Evolutionary conservation across 2,113 vertebrate species (phyloP), one percentile per base, ranked within the genome.

Genomic region (Mystacornis crossleyi): DNA sequence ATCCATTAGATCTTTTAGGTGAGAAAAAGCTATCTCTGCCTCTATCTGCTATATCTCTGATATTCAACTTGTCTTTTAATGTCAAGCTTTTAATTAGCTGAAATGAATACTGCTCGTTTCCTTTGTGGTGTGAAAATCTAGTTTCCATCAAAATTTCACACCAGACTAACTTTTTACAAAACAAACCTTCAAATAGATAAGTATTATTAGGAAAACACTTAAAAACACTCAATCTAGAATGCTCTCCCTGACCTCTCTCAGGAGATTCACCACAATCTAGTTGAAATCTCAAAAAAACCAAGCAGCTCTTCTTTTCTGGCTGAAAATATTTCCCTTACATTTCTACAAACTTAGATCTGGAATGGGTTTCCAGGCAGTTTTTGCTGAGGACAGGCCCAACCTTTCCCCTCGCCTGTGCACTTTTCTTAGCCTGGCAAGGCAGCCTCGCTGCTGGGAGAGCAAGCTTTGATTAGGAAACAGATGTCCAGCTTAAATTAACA

Each of bases 401-500:
- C 62, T 72, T 45, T 72, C 28, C 61, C 88, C 60, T 50, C 0
- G 0, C 23, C 43, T 21, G 36, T 20, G 57, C 57, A 34, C 64
- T 88, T 72, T 72, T 42, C 43, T 61, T 20, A 18, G 18, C n/a
- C 65, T 93, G 78, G 51, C 57, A 47, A 47, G 18, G 77, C 85
- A 89, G 48, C 42, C 48, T 69, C 53, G 19, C 45, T 81, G n/a
- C 83, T 67, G 47, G 38, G 72, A 93, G 64, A 92, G 65, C 86
- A 51, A 75, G 84, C 42, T 73, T 61, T 69, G 89, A 75, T 81
- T 50, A 84, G 94, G 48, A 87, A 92, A 72, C 78, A 85, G 88
- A 87, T 93, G 92, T 90, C 88, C 94, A 83, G 71, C 38, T 62
- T 57, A 72, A 95, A 91, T 82, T 33, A 95, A 61, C 78, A 64